These are phyloP conservation scores for Xanthorhoe designata DNA, from an alignment of 2,888 invertebrate species.

Conservation along the genomic window DNA sequence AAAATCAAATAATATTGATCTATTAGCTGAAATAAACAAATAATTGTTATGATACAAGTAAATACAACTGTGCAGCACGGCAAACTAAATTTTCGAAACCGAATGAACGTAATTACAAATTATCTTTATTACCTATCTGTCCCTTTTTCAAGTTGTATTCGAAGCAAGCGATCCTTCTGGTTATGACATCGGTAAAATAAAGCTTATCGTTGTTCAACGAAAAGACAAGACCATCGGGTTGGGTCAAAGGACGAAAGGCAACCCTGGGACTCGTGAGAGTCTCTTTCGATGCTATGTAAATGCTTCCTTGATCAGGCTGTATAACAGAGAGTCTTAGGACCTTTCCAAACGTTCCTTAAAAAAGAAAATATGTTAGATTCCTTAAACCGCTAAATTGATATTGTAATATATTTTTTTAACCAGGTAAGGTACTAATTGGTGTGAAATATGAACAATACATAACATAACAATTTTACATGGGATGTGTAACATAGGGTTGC, in stretches of 20 bases:
- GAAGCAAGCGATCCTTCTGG: slow-evolving; percentile 22
- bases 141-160: slow-evolving; percentile 29
- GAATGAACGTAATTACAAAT: too few species aligned
- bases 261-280: slow-evolving; percentile 15
- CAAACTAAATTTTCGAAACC: too few species aligned
- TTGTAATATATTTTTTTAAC: too few species aligned
- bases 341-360: too few species aligned
- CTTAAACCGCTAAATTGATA: too few species aligned
- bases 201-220: slow-evolving; percentile 30
- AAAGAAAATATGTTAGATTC: too few species aligned
- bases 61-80: too few species aligned
- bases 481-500: too few species aligned
- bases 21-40: not conserved
- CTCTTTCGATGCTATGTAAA: slow-evolving; percentile 16
- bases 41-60: not conserved
- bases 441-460: too few species aligned
- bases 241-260: slow-evolving; percentile 15
- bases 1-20: slow-evolving; percentile 26
- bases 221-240: slow-evolving; percentile 26
- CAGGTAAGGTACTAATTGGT: too few species aligned
- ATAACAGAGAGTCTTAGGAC: not conserved
- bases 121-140: slow-evolving; percentile 11
- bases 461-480: too few species aligned
- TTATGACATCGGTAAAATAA: slow-evolving; percentile 32
- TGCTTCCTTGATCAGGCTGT: not conserved